Evolutionary conservation across 2,888 invertebrate genomes (phyloP).

Genomic region (Melinaea marsaeus): DNA sequence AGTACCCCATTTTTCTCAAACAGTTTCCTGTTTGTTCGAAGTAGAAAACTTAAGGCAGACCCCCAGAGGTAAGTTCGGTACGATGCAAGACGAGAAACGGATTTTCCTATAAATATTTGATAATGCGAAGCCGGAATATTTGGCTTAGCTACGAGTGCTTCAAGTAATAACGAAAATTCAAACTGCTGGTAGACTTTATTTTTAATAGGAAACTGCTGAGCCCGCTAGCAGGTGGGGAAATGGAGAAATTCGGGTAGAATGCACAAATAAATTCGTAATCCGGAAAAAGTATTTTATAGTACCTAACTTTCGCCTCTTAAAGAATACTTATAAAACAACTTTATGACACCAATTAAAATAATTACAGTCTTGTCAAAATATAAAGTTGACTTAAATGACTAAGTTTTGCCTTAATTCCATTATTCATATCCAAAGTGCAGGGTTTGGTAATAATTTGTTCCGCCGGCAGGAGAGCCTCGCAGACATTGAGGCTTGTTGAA

Average conservation of each 20-base stretch:
- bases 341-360: no score
- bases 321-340: no score
- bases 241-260: neutral
- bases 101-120: conserved; percentile 69
- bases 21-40: neutral
- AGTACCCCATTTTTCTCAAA: conserved; percentile 1
- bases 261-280: no score
- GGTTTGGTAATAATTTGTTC: conserved; percentile 57
- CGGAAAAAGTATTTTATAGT: no score
- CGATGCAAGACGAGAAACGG: conserved; percentile 45
- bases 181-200: conserved; percentile 2
- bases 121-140: conserved; percentile 50
- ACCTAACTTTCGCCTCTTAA: no score
- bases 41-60: neutral
- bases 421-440: no score
- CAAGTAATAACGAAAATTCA: conserved; percentile 2
- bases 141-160: conserved; percentile 37
- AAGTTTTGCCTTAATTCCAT: no score
- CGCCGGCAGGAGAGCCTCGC: conserved; percentile 52
- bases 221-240: neutral
- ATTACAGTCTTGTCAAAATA: no score
- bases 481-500: conserved; percentile 49
- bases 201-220: conserved; percentile 6
- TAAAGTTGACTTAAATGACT: no score
- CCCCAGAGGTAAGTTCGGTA: conserved; percentile 6